Percentiles rank a stretch among this genome's conserved stretches.
Evolutionary conservation across 2,888 invertebrate genomes (phyloP).

Genomic region (Morinoia aosen): DNA sequence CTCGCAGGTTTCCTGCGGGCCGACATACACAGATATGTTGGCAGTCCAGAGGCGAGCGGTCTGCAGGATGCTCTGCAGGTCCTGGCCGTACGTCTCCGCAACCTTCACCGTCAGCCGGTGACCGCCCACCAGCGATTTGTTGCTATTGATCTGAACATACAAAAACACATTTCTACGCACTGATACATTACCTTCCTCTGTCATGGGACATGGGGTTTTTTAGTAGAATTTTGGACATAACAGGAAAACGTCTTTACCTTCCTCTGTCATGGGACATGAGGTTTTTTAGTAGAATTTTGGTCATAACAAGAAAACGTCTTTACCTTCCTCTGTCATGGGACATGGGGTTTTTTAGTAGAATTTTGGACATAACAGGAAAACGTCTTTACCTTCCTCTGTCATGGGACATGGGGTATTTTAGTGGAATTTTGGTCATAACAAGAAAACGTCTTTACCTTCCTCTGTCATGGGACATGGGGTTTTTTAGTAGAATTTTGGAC

Average conservation of each 20-base stretch:
- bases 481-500: no score
- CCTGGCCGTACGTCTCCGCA: constrained; percentile 92
- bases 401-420: background rate
- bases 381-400: no score
- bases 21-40: constrained; percentile 90
- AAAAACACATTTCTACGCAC: background rate
- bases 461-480: no score
- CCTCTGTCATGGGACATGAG: no score
- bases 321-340: background rate
- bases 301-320: background rate
- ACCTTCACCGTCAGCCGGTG: constrained; percentile 65
- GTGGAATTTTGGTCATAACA: background rate
- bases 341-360: no score
- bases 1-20: constrained; percentile 90
- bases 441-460: background rate
- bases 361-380: no score
- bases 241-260: background rate
- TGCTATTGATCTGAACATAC: constrained; percentile 56
- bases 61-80: constrained; percentile 86
- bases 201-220: background rate
- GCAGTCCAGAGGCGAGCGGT: constrained; percentile 87
- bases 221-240: background rate
- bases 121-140: constrained; percentile 56
- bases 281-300: no score
- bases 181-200: no score